phyloP scores from a whole-genome alignment of 2,888 invertebrate species.

The Metalampra italica region DNA sequence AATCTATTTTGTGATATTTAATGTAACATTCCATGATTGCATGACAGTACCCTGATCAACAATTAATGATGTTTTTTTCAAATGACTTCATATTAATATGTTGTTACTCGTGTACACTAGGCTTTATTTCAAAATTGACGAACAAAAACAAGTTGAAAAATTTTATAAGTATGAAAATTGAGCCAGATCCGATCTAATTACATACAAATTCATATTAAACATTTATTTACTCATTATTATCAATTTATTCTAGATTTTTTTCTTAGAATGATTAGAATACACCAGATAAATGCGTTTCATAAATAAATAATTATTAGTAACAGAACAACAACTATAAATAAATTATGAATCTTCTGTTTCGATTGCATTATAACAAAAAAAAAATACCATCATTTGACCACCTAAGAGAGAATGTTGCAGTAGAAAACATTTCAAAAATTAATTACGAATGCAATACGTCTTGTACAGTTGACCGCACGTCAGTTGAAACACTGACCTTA shows the following conservation, averaged over 20 bases:
- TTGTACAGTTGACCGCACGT: too few relatives aligned
- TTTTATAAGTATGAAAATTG: slow-evolving; percentile 22
- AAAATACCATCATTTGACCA: too few relatives aligned
- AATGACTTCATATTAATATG: slow-evolving; percentile 1
- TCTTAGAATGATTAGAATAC: slow-evolving; percentile 8
- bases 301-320: neutral
- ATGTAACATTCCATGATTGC: slow-evolving; percentile 29
- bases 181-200: slow-evolving; percentile 21
- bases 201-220: neutral
- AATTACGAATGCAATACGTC: too few relatives aligned
- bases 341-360: too few relatives aligned
- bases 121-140: slow-evolving; percentile 3
- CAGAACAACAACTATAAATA: too few relatives aligned
- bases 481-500: too few relatives aligned
- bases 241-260: slow-evolving; percentile 4
- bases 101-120: slow-evolving; percentile 16
- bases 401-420: too few relatives aligned
- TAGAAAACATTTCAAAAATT: too few relatives aligned
- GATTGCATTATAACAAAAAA: too few relatives aligned
- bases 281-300: neutral
- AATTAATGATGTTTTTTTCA: slow-evolving; percentile 1
- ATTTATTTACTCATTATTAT: slow-evolving; percentile 2
- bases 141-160: slow-evolving; percentile 6
- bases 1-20: neutral
- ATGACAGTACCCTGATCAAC: slow-evolving; percentile 47